Conservation (phyloP, 92 coral and sea anemone species). For the Virgularia gustaviana region DNA sequence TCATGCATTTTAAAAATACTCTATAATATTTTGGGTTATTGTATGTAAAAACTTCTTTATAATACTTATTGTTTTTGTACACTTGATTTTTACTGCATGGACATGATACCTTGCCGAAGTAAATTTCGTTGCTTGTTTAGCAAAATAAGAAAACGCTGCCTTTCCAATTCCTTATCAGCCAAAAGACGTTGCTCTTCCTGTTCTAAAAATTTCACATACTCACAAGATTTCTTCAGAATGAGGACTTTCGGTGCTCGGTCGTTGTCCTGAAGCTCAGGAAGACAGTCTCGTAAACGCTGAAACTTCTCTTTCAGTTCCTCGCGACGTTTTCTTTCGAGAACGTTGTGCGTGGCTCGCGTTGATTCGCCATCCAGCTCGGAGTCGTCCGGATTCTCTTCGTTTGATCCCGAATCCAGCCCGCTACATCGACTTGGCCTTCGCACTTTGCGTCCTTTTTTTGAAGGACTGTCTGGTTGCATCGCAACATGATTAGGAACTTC, state of each 20-base stretch:
- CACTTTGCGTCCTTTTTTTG: slow-evolving; percentile 62
- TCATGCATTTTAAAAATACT: background rate
- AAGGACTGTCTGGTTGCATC: slow-evolving; percentile 23
- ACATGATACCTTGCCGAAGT: slow-evolving; percentile 68
- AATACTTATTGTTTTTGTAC: background rate
- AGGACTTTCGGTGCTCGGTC: slow-evolving; percentile 97
- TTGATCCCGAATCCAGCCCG: slow-evolving; percentile 62
- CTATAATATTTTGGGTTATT: background rate
- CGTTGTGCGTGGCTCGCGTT: slow-evolving; percentile 97
- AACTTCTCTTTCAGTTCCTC: slow-evolving; percentile 93
- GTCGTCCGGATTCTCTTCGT: slow-evolving; percentile 73
- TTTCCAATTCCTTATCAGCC: slow-evolving; percentile 93
- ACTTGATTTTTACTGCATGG: slow-evolving; percentile 34
- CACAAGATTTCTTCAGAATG: slow-evolving; percentile 89
- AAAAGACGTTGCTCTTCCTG: slow-evolving; percentile 79
- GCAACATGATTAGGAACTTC: slow-evolving; percentile 11
- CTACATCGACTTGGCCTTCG: slow-evolving; percentile 71
- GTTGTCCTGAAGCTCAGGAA: slow-evolving; percentile 92
- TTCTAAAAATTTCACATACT: slow-evolving; percentile 74
- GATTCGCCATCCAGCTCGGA: slow-evolving; percentile 96
- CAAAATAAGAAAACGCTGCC: slow-evolving; percentile 78
- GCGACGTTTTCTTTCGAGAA: slow-evolving; percentile 82
- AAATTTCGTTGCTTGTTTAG: slow-evolving; percentile 68
- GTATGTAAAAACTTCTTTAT: background rate
- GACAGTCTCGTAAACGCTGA: slow-evolving; percentile 84